Conservation (phyloP, 2,113 vertebrate genomes). For the Ptychochromis oligacanthus region DNA sequence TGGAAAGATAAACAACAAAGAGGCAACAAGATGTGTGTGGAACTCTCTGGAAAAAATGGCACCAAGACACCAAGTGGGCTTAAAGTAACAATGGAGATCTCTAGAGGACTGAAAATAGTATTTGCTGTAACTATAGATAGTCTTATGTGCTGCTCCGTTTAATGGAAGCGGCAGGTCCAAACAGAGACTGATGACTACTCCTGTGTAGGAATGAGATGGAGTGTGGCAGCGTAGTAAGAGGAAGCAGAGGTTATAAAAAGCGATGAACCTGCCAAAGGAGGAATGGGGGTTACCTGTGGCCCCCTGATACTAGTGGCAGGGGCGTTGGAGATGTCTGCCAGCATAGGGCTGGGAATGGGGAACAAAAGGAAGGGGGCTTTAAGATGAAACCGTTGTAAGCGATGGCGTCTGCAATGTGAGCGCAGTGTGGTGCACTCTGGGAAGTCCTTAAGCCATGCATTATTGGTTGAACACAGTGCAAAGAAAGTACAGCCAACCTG, state of each 20-base stretch:
- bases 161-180: slow-evolving; percentile 51
- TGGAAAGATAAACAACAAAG: slow-evolving; percentile 73
- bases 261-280: slow-evolving; percentile 61
- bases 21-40: slow-evolving; percentile 81
- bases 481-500: slow-evolving; percentile 27
- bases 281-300: slow-evolving; percentile 63
- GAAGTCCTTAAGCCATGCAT: slow-evolving; percentile 80
- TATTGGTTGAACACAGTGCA: slow-evolving; percentile 53
- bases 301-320: slow-evolving; percentile 53
- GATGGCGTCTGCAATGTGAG: slow-evolving; percentile 74
- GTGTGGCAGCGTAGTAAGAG: slow-evolving; percentile 69
- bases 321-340: slow-evolving; percentile 59
- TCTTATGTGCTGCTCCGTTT: slow-evolving; percentile 55
- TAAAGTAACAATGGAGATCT: slow-evolving; percentile 64
- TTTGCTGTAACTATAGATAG: slow-evolving; percentile 49
- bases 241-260: slow-evolving; percentile 67
- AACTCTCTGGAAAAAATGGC: slow-evolving; percentile 67
- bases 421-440: slow-evolving; percentile 74
- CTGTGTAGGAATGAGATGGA: slow-evolving; percentile 81
- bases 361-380: slow-evolving; percentile 50
- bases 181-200: slow-evolving; percentile 74
- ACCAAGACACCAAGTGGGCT: slow-evolving; percentile 70
- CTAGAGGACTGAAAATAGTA: slow-evolving; percentile 45
- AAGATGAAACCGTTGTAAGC: slow-evolving; percentile 73
- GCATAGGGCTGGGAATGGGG: slow-evolving; percentile 51